phyloP scores from a whole-genome alignment of 2,113 vertebrate genomes.

The Xiphophorus hellerii region DNA sequence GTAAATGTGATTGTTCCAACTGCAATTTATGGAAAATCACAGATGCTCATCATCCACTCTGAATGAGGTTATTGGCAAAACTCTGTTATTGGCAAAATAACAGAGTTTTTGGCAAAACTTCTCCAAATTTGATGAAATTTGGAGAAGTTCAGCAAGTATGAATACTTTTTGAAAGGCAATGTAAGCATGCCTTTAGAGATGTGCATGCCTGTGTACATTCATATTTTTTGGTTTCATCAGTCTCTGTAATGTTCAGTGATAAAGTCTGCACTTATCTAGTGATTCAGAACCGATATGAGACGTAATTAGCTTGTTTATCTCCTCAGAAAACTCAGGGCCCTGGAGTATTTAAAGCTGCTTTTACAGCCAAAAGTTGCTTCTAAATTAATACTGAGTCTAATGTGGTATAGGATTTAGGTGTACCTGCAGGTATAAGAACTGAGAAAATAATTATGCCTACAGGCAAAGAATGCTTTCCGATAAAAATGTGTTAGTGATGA shows the following conservation, averaged over 20 bases:
- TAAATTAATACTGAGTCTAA: conserved; percentile 1
- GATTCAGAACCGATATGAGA: conserved; percentile 35
- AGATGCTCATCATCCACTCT: no score
- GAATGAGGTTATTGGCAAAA: no score
- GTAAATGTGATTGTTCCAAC: background rate
- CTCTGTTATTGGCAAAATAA: no score
- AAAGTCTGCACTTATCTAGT: conserved; percentile 21
- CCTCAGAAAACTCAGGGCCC: background rate
- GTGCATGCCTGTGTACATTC: conserved; percentile 32
- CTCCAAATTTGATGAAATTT: no score
- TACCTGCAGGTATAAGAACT: background rate
- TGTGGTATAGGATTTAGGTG: background rate
- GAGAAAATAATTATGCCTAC: background rate
- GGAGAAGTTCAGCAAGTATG: no score
- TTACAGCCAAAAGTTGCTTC: background rate
- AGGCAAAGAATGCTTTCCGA: background rate
- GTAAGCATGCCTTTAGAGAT: conserved; percentile 30
- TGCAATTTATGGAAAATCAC: no score
- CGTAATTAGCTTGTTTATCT: conserved; percentile 48
- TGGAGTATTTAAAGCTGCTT: background rate
- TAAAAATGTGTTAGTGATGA: background rate
- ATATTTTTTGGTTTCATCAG: conserved; percentile 34
- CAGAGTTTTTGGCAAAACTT: no score
- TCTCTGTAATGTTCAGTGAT: conserved; percentile 34
- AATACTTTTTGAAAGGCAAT: no score